Evolutionary conservation across 2,888 invertebrate species (phyloP), one percentile per base, ranked within the genome.

Genomic region (Drosophila nigritarsus): DNA sequence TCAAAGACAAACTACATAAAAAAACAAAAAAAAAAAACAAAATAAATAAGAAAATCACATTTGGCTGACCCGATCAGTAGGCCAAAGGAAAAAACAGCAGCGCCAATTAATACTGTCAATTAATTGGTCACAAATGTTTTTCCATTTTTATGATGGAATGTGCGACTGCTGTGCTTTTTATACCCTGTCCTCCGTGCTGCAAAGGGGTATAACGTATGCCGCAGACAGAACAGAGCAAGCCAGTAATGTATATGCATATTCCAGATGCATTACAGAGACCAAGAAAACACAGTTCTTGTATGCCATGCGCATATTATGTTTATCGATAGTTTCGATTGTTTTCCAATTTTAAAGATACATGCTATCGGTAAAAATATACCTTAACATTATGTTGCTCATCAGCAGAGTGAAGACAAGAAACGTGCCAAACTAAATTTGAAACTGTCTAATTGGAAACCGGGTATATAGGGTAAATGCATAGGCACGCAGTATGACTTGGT

Each of bases 11-110:
- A 29, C 13, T n/a, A 29, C 29, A 36, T 51, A 51, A 20, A n/a
- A 27, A n/a, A 53, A 8, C 2, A 9, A 4, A 18, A 13, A 7
- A 15, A 6, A 34, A 11, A 1, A 15, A 20, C 8, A 38, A 15
- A 38, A 15, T 1, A 15, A 58, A 56, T 38, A 18, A 18, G 18
- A 18, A 18, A 3, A 48, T 42, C 54, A 34, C 42, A 54, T 34
- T 36, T 56, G 48, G 29, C 45, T 24, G 68, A 42, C 20, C 36
- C 34, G 55, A 73, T 73, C 78, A 63, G 66, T 50, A 48, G 62
- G 36, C 18, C 20, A 59, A 18, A 8, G 8, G 18, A n/a, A 27
- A 15, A 42, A 15, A 7, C 69, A 49, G 24, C 69, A 49, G 51
- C 29, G 71, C 9, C 18, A 56, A 58, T 18, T 34, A 27, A 38